Percentiles rank a stretch among this genome's conserved stretches.
Conservation (phyloP, 2,797 vertebrate genomes). For the Gymnodraco acuticeps region DNA sequence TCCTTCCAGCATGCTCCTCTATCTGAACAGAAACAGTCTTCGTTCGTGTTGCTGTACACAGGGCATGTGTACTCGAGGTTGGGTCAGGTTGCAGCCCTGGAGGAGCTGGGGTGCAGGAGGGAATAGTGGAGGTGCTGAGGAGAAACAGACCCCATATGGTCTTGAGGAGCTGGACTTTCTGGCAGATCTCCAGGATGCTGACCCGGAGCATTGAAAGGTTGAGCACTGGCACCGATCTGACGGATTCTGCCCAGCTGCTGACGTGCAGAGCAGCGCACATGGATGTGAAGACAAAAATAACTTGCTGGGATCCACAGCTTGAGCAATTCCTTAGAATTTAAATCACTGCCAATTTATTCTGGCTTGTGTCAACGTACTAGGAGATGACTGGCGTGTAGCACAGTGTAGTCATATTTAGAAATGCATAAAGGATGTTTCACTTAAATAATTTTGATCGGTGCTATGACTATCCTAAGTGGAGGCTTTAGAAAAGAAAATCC, state of each 20-base stretch:
- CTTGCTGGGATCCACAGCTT: slow-evolving; percentile 55
- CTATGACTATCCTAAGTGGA: slow-evolving; percentile 23
- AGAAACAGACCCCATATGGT: slow-evolving; percentile 71
- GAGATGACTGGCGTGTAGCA: slow-evolving; percentile 10
- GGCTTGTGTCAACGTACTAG: slow-evolving; percentile 29
- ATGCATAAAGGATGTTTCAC: slow-evolving; percentile 1
- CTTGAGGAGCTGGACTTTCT: slow-evolving; percentile 61
- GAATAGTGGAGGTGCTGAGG: slow-evolving; percentile 7
- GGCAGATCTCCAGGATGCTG: slow-evolving; percentile 66
- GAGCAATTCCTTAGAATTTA: slow-evolving; percentile 56
- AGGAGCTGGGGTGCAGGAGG: slow-evolving; percentile 21
- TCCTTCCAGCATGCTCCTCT: background rate
- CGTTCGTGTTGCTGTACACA: slow-evolving; percentile 23
- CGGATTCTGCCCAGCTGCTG: slow-evolving; percentile 77
- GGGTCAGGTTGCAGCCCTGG: slow-evolving; percentile 45
- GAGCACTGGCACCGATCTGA: slow-evolving; percentile 65
- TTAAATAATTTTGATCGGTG: slow-evolving; percentile 7
- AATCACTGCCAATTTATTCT: slow-evolving; percentile 41
- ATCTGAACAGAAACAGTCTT: slow-evolving; percentile 1
- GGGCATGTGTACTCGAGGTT: slow-evolving; percentile 17
- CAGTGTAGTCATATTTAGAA: slow-evolving; percentile 8
- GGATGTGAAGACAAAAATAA: slow-evolving; percentile 76
- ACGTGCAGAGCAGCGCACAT: slow-evolving; percentile 68
- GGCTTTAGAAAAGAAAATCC: background rate
- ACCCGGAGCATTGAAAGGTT: slow-evolving; percentile 68